Base-by-base conservation (phyloP, 2,888 invertebrate genomes). In the Melinaea marsaeus region DNA sequence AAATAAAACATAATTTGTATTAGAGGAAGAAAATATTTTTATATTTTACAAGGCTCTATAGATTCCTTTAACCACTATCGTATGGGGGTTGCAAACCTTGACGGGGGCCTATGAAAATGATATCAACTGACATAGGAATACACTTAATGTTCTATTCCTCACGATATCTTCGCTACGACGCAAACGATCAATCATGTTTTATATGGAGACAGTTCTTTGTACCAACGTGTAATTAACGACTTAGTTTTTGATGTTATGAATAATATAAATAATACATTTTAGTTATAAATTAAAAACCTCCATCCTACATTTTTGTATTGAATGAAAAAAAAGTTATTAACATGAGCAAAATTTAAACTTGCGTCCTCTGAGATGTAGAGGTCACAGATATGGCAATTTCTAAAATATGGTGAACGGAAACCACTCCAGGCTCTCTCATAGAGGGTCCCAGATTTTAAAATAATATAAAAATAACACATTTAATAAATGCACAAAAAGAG, bases 121-220 rank as follows among this genome's bases (percentile, higher is more conserved):
- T 88, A 88, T 86, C 86, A 86, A 69, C 72, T 78, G 79, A 88
- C 88, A 87, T 82, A 87, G 85, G 83, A 88, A 88, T 84, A 88
- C 87, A 88, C 89, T 88, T 88, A 88, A 88, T 89, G 86, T 85
- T 84, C 80, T 75, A 74, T 75, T 73, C 79, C 81, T 75, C 70
- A 73, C 79, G 82, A 83, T 86, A 85, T 86, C 86, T 87, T 83
- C 79, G 86, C 81, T 83, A 76, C 75, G 74, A 75, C 78, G 74
- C 76, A 77, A 55, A 74, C 73, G 73, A 88, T 89, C 86, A 84
- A 88, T 88, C 88, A 88, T 84, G 76, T 81, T 83, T 80, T 80
- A 79, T 78, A 75, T 71, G 74, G 75, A 74, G 78, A 80, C 76
- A 77, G 71, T 76, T 75, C 75, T 74, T 74, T 77, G 72, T 75